Percentiles rank a stretch among this genome's conserved stretches.
Conservation (phyloP, 2,797 vertebrate species). For the Podarcis lilfordi region DNA sequence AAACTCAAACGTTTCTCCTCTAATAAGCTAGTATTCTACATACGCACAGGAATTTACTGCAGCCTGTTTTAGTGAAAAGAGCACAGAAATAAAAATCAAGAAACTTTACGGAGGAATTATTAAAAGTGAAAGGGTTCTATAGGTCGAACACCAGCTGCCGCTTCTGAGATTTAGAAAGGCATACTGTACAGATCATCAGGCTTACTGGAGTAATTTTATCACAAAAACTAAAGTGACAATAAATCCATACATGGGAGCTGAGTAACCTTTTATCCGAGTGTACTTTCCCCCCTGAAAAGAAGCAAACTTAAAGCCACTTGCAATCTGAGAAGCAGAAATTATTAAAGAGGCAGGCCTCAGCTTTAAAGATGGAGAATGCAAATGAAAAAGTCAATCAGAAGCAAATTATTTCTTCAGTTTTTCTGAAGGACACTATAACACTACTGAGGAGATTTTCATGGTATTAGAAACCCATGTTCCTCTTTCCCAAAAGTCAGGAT, state of each 20-base stretch:
- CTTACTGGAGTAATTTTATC: neutral
- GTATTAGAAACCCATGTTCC: neutral
- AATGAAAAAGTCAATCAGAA: neutral
- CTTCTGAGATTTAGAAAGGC: neutral
- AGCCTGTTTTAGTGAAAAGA: neutral
- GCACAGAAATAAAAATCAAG: neutral
- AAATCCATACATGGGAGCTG: neutral
- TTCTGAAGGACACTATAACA: neutral
- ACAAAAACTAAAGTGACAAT: constrained; percentile 15
- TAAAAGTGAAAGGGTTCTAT: constrained; percentile 5
- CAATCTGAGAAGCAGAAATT: neutral
- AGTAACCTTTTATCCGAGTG: neutral
- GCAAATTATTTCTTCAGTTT: neutral
- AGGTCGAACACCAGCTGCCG: neutral
- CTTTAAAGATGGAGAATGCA: neutral
- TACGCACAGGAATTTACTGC: neutral
- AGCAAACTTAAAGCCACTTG: neutral
- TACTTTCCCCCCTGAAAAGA: neutral
- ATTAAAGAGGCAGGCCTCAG: neutral
- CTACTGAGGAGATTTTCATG: neutral
- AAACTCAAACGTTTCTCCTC: neutral
- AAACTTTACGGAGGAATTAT: neutral
- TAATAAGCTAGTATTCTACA: neutral
- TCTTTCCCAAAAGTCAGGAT: neutral
- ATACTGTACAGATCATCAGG: neutral